A percentile compares a stretch with the other conserved stretches of the same genome.
These are phyloP conservation scores for Drosophila melanica DNA, from an alignment of 1,140 invertebrate species.

Conservation along the genomic window DNA sequence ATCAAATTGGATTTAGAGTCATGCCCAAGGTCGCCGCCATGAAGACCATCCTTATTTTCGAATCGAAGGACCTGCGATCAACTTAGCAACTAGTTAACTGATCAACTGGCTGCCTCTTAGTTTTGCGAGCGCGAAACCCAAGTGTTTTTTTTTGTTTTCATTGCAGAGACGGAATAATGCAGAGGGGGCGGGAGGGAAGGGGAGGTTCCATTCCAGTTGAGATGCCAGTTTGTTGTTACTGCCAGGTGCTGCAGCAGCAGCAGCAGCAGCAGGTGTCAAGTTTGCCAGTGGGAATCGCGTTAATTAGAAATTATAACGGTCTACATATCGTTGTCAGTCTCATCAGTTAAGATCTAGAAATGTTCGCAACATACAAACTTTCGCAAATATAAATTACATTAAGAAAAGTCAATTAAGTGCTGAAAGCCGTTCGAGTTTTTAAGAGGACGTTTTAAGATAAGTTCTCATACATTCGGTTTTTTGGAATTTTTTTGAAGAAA, in stretches of 20 bases:
- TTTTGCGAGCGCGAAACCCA: not conserved
- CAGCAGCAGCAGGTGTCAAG: slow-evolving; percentile 42
- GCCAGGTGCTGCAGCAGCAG: slow-evolving; percentile 15
- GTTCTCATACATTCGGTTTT: not conserved
- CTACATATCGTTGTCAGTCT: slow-evolving; percentile 37
- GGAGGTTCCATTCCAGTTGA: slow-evolving; percentile 11
- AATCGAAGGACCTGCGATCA: too few relatives aligned
- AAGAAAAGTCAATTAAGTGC: not conserved
- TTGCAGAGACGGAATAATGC: too few relatives aligned
- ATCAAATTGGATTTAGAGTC: too few relatives aligned
- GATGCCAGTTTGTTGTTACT: not conserved
- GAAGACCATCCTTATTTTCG: slow-evolving; percentile 3
- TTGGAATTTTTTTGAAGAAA: too few relatives aligned
- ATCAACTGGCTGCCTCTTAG: too few relatives aligned
- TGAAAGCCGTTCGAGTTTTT: not conserved
- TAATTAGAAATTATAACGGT: slow-evolving; percentile 63
- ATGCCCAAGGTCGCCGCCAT: slow-evolving; percentile 26
- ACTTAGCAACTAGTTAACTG: not conserved
- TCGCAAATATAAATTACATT: not conserved
- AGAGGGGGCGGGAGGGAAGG: too few relatives aligned
- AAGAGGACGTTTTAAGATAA: not conserved
- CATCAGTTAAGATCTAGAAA: slow-evolving; percentile 28
- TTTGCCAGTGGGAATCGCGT: slow-evolving; percentile 52
- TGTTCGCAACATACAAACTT: slow-evolving; percentile 9
- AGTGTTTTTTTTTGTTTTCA: not conserved